Evolutionary conservation across 1,140 invertebrate species (phyloP).

Genomic region (Arion vulgaris): DNA sequence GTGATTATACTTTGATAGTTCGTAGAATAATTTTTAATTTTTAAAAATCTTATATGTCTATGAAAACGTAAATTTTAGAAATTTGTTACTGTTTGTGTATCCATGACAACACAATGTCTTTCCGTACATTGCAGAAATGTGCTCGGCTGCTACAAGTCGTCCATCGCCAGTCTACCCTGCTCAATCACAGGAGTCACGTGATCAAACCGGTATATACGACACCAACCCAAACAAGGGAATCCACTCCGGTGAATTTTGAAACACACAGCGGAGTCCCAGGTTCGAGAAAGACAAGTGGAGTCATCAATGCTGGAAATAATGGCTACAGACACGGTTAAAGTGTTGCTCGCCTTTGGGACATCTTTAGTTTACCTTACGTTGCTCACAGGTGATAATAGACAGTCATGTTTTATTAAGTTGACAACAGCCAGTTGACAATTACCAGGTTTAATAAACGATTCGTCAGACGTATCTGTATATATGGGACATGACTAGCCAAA

Average conservation of each 20-base stretch:
- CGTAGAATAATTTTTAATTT: too few species aligned
- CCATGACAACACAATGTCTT: too few species aligned
- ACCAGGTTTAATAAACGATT: too few species aligned
- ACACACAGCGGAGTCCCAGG: neutral
- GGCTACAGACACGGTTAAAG: neutral
- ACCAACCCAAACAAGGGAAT: neutral
- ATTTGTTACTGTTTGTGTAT: too few species aligned
- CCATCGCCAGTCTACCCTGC: conserved; percentile 1
- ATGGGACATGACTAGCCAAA: too few species aligned
- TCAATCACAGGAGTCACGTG: conserved; percentile 20
- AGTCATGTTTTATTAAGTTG: neutral
- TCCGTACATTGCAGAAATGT: neutral
- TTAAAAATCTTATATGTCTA: too few species aligned
- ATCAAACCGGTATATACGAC: conserved; percentile 19
- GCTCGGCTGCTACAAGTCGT: neutral
- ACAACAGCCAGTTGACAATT: too few species aligned
- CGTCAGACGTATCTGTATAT: too few species aligned
- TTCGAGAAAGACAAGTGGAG: neutral
- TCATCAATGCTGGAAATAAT: conserved; percentile 8
- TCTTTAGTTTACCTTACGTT: neutral
- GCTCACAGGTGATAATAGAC: neutral
- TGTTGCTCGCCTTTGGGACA: neutral
- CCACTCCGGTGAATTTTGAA: neutral
- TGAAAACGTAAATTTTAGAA: too few species aligned
- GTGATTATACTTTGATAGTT: too few species aligned